Conservation (phyloP, 2,113 vertebrate species). For the Nerophis ophidion region DNA sequence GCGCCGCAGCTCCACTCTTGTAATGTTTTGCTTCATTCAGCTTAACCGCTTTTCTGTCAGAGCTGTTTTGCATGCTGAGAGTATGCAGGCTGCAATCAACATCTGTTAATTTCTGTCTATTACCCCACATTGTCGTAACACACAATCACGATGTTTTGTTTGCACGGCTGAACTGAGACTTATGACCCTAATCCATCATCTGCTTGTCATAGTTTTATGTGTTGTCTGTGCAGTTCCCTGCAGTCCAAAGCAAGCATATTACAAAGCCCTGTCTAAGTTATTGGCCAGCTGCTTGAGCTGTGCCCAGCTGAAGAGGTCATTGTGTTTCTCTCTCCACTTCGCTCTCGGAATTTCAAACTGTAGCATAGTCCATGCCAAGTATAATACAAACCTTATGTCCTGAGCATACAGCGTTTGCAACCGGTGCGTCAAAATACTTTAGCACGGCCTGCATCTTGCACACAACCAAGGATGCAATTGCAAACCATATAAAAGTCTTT, state of each 20-base stretch:
- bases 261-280: conserved; percentile 80
- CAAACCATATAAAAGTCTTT: not conserved
- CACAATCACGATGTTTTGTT: conserved; percentile 79
- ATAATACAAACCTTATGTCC: conserved; percentile 72
- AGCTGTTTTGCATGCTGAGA: conserved; percentile 66
- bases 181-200: conserved; percentile 84
- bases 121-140: conserved; percentile 76
- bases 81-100: conserved; percentile 71
- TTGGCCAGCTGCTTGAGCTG: conserved; percentile 81
- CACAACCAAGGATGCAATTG: not conserved
- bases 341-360: conserved; percentile 71
- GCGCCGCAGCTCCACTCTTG: conserved; percentile 28
- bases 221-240: conserved; percentile 74
- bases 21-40: conserved; percentile 19
- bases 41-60: conserved; percentile 23
- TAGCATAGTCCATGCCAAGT: conserved; percentile 73
- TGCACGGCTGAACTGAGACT: conserved; percentile 80
- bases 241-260: conserved; percentile 70
- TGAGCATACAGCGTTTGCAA: conserved; percentile 68
- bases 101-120: conserved; percentile 80
- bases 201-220: conserved; percentile 80
- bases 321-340: conserved; percentile 65
- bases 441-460: conserved; percentile 64
- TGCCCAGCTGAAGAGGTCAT: conserved; percentile 81
- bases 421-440: conserved; percentile 72